These are phyloP conservation scores for Caenorhabditis sp. DNA, from an alignment of 2,888 invertebrate species.

Conservation along the genomic window DNA sequence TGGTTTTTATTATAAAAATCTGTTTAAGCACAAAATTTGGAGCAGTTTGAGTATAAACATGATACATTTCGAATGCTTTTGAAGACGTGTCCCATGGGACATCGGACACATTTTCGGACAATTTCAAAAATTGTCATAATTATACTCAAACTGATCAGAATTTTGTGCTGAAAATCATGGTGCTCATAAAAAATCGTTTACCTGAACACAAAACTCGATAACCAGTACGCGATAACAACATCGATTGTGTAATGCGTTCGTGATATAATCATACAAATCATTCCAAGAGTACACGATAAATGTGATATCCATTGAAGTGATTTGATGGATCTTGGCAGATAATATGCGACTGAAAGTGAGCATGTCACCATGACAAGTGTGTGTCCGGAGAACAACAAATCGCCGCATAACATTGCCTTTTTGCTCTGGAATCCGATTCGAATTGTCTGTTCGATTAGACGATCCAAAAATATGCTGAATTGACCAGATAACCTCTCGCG, in stretches of 20 bases:
- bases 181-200: slow-evolving; percentile 15
- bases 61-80: no score
- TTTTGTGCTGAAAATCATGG: neutral
- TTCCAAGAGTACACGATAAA: slow-evolving; percentile 37
- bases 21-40: no score
- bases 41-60: no score
- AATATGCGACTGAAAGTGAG: slow-evolving; percentile 52
- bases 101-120: no score
- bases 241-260: slow-evolving; percentile 64
- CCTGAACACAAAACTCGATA: slow-evolving; percentile 58
- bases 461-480: slow-evolving; percentile 45
- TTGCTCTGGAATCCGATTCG: slow-evolving; percentile 66
- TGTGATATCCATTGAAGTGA: slow-evolving; percentile 41
- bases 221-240: slow-evolving; percentile 60
- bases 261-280: slow-evolving; percentile 59
- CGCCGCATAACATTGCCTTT: slow-evolving; percentile 58
- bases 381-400: slow-evolving; percentile 62
- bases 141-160: no score
- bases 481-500: slow-evolving; percentile 46
- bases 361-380: slow-evolving; percentile 57
- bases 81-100: no score
- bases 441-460: slow-evolving; percentile 63
- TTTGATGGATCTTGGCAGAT: slow-evolving; percentile 47
- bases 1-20: neutral
- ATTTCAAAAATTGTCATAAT: no score